Percentiles rank a stretch among this genome's conserved stretches.
Evolutionary conservation across 2,113 vertebrate species (phyloP).

Genomic region (Halichoeres trimaculatus): DNA sequence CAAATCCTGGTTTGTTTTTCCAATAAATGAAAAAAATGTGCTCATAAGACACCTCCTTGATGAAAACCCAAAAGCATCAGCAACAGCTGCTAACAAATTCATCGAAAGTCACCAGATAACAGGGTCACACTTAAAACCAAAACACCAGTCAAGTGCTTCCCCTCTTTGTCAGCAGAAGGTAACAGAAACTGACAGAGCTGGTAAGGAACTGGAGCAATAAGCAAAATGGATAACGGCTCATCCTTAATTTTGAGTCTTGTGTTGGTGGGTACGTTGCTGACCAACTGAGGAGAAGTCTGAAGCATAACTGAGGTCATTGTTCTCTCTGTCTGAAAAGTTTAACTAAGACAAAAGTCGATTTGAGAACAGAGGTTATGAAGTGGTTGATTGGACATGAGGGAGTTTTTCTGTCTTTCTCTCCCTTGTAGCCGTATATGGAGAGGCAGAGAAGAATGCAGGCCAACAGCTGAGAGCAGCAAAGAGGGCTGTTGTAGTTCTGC

Average conservation of each 20-base stretch:
- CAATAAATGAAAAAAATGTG: too few relatives aligned
- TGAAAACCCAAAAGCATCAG: too few relatives aligned
- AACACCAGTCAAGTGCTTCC: too few relatives aligned
- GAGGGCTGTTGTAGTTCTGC: conserved; percentile 7
- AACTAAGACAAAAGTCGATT: not conserved
- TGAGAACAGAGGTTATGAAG: not conserved
- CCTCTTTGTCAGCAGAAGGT: too few relatives aligned
- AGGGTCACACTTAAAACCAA: too few relatives aligned
- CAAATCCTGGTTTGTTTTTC: too few relatives aligned
- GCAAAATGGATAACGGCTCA: too few relatives aligned
- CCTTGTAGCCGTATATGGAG: conserved; percentile 73
- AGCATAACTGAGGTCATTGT: not conserved
- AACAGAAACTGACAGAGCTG: too few relatives aligned
- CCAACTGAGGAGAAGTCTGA: not conserved
- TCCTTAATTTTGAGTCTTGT: not conserved
- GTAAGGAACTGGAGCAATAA: too few relatives aligned
- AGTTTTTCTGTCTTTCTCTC: conserved; percentile 5
- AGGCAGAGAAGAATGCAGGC: conserved; percentile 74
- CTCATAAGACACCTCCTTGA: too few relatives aligned
- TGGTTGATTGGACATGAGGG: not conserved
- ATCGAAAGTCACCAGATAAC: too few relatives aligned
- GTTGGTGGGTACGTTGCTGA: not conserved
- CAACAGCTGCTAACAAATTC: too few relatives aligned
- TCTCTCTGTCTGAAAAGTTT: not conserved
- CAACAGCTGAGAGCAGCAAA: conserved; percentile 76